These are phyloP conservation scores for Thymallus thymallus DNA, from an alignment of 2,113 vertebrate species.

Conservation along the genomic window DNA sequence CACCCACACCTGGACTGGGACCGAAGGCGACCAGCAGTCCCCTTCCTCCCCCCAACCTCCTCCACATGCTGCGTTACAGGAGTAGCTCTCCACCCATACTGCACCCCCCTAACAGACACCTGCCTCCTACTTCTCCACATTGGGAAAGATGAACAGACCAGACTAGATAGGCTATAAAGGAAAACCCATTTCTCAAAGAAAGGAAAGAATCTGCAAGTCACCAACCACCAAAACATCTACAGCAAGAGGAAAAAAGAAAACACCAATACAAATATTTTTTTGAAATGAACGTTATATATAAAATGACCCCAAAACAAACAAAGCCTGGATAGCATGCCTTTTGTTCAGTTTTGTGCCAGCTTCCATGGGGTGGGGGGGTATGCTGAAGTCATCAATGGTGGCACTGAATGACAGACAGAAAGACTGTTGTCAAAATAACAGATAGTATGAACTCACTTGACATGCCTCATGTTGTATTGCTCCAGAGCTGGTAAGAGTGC, in stretches of 20 bases:
- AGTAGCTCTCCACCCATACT: constrained; percentile 76
- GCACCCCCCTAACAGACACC: constrained; percentile 70
- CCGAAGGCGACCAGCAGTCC: constrained; percentile 70
- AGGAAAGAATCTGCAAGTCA: constrained; percentile 50
- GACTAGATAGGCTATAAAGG: constrained; percentile 40
- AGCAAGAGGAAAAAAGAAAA: constrained; percentile 27
- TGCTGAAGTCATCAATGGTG: constrained; percentile 29
- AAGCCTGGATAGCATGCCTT: constrained; percentile 75
- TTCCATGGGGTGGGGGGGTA: constrained; percentile 53
- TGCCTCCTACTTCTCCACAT: constrained; percentile 70
- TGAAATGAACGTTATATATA: constrained; percentile 43
- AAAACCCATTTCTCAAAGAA: constrained; percentile 37
- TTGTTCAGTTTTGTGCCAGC: constrained; percentile 75
- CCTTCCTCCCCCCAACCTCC: constrained; percentile 49
- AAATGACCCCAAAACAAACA: constrained; percentile 37
- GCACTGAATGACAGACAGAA: constrained; percentile 29
- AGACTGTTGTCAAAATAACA: not conserved
- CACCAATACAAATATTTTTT: constrained; percentile 48
- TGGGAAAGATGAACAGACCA: constrained; percentile 53
- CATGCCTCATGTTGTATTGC: not conserved
- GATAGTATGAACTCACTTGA: not conserved
- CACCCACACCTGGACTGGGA: constrained; percentile 62
- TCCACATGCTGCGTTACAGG: constrained; percentile 79
- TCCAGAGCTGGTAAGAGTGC: constrained; percentile 26
- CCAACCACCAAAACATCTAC: constrained; percentile 16